Evolutionary conservation across 2,113 vertebrate genomes (phyloP).

Genomic region (Dromiciops gliroides): DNA sequence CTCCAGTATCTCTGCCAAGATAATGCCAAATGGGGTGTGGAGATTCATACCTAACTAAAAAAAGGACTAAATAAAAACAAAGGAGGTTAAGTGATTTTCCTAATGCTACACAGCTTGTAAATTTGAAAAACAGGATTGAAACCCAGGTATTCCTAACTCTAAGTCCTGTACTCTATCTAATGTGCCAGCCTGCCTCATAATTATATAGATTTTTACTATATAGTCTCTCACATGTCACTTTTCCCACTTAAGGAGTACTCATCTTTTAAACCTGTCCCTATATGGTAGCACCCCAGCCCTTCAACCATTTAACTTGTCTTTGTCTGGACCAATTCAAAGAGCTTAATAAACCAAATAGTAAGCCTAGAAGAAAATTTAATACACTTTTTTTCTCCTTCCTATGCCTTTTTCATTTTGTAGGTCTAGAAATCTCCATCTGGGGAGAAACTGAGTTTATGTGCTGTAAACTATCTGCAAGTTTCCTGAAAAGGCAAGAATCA

Average conservation of each 20-base stretch:
- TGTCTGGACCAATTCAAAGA: background rate
- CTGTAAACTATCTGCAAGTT: background rate
- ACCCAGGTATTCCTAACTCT: background rate
- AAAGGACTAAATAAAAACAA: background rate
- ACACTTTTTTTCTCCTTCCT: background rate
- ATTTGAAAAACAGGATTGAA: background rate
- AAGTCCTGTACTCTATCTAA: background rate
- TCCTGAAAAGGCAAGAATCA: background rate
- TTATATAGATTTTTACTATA: conserved; percentile 2
- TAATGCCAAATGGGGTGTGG: background rate
- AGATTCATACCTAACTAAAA: background rate
- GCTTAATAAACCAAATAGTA: background rate
- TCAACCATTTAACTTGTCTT: conserved; percentile 9
- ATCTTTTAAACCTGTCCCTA: conserved; percentile 23
- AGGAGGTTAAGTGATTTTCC: background rate
- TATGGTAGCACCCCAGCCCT: too few species aligned
- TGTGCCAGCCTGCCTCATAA: background rate
- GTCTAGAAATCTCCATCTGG: background rate
- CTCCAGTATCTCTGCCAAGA: too few species aligned
- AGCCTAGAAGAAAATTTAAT: background rate
- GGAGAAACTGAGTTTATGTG: conserved; percentile 4
- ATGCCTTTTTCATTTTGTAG: background rate
- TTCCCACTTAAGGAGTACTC: background rate
- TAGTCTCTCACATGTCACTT: background rate
- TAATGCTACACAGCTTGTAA: background rate